Evolutionary conservation across 1,140 invertebrate genomes (phyloP).

Genomic region (Ruditapes philippinarum): DNA sequence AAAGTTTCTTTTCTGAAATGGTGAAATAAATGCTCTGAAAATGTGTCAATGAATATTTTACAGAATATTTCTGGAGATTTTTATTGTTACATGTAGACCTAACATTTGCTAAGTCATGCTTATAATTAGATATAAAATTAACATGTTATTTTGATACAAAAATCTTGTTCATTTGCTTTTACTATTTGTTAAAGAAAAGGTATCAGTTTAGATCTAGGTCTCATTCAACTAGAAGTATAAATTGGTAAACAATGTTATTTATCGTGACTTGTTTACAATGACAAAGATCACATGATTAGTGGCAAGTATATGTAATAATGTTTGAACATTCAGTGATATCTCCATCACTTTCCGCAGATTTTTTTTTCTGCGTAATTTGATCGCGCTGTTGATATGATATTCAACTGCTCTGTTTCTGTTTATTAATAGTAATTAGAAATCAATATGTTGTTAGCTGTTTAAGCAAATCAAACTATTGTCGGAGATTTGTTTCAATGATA

Average conservation of each 20-base stretch:
- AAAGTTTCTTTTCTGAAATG: too few species aligned
- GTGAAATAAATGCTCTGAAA: too few species aligned
- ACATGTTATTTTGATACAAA: too few species aligned
- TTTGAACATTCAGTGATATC: neutral
- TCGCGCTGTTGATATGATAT: constrained; percentile 25
- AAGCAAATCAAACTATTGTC: neutral
- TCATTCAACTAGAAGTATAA: neutral
- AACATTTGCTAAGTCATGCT: too few species aligned
- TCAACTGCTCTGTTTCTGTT: constrained; percentile 17
- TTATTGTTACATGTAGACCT: too few species aligned
- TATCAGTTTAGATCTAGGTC: neutral
- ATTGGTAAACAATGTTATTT: constrained; percentile 36
- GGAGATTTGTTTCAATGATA: neutral
- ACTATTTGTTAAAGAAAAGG: too few species aligned
- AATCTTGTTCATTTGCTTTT: too few species aligned
- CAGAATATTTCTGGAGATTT: too few species aligned
- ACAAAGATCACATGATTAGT: constrained; percentile 7
- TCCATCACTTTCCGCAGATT: constrained; percentile 7
- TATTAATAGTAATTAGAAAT: constrained; percentile 50
- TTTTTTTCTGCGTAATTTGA: constrained; percentile 12
- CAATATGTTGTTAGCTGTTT: neutral
- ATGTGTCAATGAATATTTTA: too few species aligned
- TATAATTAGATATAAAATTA: too few species aligned
- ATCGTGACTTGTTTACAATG: neutral
- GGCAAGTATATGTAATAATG: neutral